These are phyloP conservation scores for Porites evermanni DNA, from an alignment of 92 coral and sea anemone species.

Conservation along the genomic window DNA sequence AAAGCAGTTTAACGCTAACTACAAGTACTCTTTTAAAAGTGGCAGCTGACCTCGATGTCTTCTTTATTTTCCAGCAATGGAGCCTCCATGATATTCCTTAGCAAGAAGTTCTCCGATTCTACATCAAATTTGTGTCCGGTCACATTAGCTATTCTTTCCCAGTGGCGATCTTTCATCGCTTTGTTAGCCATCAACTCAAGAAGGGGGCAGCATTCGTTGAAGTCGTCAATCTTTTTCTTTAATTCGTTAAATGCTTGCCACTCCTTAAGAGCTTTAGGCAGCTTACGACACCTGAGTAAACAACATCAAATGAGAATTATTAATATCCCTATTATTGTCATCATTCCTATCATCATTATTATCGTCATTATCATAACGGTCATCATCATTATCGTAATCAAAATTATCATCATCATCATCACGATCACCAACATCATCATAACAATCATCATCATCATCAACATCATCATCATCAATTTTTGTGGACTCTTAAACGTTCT, in stretches of 20 bases:
- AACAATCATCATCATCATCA: no score
- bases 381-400: no score
- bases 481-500: no score
- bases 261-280: conserved; percentile 88
- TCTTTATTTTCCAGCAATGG: conserved; percentile 83
- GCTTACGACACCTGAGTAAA: conserved; percentile 81
- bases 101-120: conserved; percentile 84
- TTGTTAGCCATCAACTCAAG: conserved; percentile 90
- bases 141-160: conserved; percentile 84
- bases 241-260: conserved; percentile 92
- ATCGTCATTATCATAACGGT: no score
- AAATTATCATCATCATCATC: no score
- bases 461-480: no score
- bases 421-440: no score
- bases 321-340: no score
- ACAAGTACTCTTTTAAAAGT: neutral
- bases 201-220: conserved; percentile 89
- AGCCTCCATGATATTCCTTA: conserved; percentile 93
- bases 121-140: conserved; percentile 89
- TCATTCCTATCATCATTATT: no score
- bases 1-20: no score
- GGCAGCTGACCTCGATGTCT: conserved; percentile 86
- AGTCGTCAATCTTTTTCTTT: conserved; percentile 88
- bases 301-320: no score
- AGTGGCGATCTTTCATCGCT: conserved; percentile 93